Conservation (phyloP, 2,797 vertebrate species). For the Platalea minor region DNA sequence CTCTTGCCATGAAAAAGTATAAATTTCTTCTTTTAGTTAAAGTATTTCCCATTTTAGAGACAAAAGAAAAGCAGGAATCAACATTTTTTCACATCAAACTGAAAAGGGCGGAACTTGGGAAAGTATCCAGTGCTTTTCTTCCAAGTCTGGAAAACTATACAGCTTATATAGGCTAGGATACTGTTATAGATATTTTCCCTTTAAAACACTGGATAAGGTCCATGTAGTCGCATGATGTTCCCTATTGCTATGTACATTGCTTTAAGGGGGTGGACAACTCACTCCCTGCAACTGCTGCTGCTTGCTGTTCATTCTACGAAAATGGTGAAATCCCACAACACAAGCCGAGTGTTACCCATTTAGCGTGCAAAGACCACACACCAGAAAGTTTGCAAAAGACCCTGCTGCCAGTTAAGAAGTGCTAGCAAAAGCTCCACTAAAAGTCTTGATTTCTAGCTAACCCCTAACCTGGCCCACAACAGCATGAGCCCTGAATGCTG, state of each 20-base stretch:
- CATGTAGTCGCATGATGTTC: neutral
- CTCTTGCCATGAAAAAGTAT: neutral
- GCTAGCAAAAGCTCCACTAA: neutral
- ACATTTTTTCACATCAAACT: neutral
- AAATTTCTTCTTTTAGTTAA: neutral
- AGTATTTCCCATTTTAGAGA: neutral
- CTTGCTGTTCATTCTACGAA: neutral
- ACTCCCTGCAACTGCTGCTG: neutral
- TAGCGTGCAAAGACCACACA: neutral
- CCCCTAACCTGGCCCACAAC: neutral
- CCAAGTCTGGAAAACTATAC: constrained; percentile 50
- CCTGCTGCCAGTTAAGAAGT: neutral
- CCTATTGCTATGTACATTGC: neutral
- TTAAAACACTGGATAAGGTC: constrained; percentile 17
- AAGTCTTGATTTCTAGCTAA: neutral
- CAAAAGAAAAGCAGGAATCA: neutral
- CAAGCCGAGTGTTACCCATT: neutral
- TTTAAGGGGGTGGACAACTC: neutral
- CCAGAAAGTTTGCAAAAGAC: neutral
- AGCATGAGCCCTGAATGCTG: accelerated
- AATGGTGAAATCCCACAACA: neutral
- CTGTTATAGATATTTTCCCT: constrained; percentile 21
- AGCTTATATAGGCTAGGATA: constrained; percentile 9
- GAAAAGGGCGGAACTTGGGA: neutral
- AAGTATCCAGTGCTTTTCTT: constrained; percentile 24